phyloP scores from a whole-genome alignment of 2,797 vertebrate species.

The Pipistrellus pipistrellus region DNA sequence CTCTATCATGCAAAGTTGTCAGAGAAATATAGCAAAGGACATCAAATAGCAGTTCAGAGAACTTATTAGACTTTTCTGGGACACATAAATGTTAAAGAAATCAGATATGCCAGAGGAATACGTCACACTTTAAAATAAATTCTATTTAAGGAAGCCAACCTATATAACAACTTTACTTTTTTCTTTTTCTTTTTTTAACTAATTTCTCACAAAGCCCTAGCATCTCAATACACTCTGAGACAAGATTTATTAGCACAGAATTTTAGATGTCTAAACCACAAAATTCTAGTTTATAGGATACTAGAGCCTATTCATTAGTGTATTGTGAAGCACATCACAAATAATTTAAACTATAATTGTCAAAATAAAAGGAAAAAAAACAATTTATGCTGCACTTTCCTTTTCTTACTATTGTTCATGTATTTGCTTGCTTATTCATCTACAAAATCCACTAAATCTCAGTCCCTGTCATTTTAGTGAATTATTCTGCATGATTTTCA shows the following conservation, averaged over 20 bases:
- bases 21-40: conserved; percentile 54
- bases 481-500: conserved; percentile 63
- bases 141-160: conserved; percentile 71
- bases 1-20: conserved; percentile 12
- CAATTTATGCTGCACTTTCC: background rate
- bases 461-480: conserved; percentile 41
- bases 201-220: conserved; percentile 20
- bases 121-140: conserved; percentile 68
- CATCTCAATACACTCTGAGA: conserved; percentile 16
- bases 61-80: conserved; percentile 74
- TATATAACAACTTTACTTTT: conserved; percentile 20
- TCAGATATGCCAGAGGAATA: conserved; percentile 48
- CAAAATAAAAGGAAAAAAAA: conserved; percentile 64
- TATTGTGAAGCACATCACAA: conserved; percentile 61
- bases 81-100: conserved; percentile 73
- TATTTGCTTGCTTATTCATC: conserved; percentile 57
- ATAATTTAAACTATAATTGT: conserved; percentile 76
- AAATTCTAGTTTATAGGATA: conserved; percentile 57
- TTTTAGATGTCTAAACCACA: conserved; percentile 59
- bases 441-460: conserved; percentile 61
- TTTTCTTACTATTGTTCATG: conserved; percentile 59
- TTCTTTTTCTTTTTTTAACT: background rate
- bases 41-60: conserved; percentile 48
- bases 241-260: conserved; percentile 52
- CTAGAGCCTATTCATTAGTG: conserved; percentile 51